Base-by-base conservation (phyloP, 2,888 invertebrate species). In the Abscondita cerata region DNA sequence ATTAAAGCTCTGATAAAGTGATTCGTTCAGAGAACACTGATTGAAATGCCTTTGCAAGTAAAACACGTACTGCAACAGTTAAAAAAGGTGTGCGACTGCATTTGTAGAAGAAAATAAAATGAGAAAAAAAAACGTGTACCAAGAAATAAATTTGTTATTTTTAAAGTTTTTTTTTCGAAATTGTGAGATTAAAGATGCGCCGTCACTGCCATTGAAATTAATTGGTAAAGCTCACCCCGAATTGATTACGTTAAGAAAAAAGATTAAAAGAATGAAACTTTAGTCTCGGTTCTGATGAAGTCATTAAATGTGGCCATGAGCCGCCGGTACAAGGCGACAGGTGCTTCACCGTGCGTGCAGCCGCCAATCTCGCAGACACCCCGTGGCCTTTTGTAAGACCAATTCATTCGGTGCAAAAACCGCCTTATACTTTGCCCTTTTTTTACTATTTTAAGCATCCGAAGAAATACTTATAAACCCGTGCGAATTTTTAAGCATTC, bases 191-290 rank as follows among this genome's bases (percentile, higher is more conserved):
- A 25, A 25, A 6, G 25, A 25, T 25, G 6, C 25, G 25, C 25
- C 25, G 25, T 25, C 25, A 25, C 16, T 18, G 18, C 16, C 19
- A 18, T n/a, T 4, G n/a, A 62, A 62, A 34, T 46, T 58, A 47
- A 53, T 57, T 48, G 48, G 50, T 48, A 44, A 59, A 44, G 54
- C 20, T 54, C 46, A 47, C 56, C 57, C 62, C 41, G 59, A 57
- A 60, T 64, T 64, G 59, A 64, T 64, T 65, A 59, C 62, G 58
- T 54, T 51, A 52, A 18, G 52, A 65, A 52, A 54, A 20, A 52
- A 41, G 34, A 40, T 25, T 33, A 58, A 55, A 38, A 55, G 53
- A 19, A 31, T 57, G 31, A 46, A 44, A 51, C 18, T 11, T 47
- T 57, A 46, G 51, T 60, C 58, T 52, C 44, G 55, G 47, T 55